Evolutionary conservation across 2,113 vertebrate species (phyloP), one percentile per base, ranked within the genome.

Genomic region (Sorex fumeus): DNA sequence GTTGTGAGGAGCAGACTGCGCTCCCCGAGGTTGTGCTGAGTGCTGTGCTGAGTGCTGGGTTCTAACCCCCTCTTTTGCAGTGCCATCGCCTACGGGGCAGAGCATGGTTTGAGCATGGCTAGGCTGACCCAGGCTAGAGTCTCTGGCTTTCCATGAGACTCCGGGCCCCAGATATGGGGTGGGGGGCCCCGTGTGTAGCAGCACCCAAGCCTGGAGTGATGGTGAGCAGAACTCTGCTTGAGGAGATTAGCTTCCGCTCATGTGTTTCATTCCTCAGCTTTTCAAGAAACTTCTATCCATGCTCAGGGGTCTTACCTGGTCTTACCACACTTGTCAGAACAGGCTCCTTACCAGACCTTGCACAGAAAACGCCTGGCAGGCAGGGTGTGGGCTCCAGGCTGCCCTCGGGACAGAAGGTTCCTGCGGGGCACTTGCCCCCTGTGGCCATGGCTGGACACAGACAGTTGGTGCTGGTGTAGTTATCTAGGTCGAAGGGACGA

Each of bases 391-490:
- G 99, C 88, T 99, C 99, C 1, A 97, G 96, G 94, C 98, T 99
- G 0, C 99, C 99, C 82, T 85, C 32, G 1, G 99, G 99, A 84
- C 99, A 99, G 45, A 98, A 99, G 88, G 97, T 99, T 28, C 99
- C 99, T 13, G 97, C 97, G 2, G 98, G 97, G 94, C 99, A 99
- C 95, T 98, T 98, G 18, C 99, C 99, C 67, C 99, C 99, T 0
- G 99, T 99, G 95, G 99, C 98, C 0, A 98, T 99, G 82, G 99
- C 99, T 3, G 99, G 99, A 75, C 99, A 99, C 32, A 99, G 98
- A 95, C 99, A 99, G 97, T 99, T 99, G 72, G 98, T 97, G 10
- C 93, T 99, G 94, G 99, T 99, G 96, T 99, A 99, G 96, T 99
- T 99, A 96, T 99, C 99, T 94, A 99, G 97, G 96, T 99, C 99